phyloP scores from a whole-genome alignment of 2,888 invertebrate species.

The Dichetophora obliterata region DNA sequence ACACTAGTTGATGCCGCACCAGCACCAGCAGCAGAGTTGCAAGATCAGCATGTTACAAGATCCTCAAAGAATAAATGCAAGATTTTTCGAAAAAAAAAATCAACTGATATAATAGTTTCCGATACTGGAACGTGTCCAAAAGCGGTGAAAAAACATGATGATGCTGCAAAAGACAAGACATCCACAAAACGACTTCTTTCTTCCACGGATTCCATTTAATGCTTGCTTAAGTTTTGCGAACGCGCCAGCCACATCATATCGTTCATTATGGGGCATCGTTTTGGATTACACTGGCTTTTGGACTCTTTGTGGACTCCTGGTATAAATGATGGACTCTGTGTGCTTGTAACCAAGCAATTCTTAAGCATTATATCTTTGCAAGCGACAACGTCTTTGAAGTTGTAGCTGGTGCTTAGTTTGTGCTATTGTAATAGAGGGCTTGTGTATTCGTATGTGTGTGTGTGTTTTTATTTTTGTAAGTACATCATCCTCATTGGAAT shows the following conservation, averaged over 20 bases:
- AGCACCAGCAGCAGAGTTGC: slow-evolving; percentile 15
- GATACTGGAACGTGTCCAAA: slow-evolving; percentile 1
- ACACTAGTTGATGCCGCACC: not conserved
- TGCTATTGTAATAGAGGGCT: not conserved
- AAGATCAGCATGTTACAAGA: slow-evolving; percentile 37
- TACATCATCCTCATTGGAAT: not conserved
- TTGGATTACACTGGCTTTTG: not conserved
- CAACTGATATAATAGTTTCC: slow-evolving; percentile 45
- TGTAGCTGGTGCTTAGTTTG: not conserved
- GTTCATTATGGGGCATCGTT: not conserved
- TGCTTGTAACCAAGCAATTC: not conserved
- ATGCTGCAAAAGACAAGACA: slow-evolving; percentile 7
- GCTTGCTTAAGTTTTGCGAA: not conserved
- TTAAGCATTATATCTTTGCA: not conserved
- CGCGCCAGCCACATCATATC: not conserved
- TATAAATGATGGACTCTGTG: slow-evolving; percentile 24
- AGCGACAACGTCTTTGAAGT: not conserved
- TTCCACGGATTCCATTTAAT: not conserved
- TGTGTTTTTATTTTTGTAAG: not conserved
- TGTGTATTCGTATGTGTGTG: not conserved
- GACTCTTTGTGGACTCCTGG: slow-evolving; percentile 2
- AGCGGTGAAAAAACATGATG: not conserved
- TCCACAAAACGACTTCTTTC: not conserved
- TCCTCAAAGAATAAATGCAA: slow-evolving; percentile 20
- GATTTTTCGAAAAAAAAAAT: slow-evolving; percentile 42